Evolutionary conservation across 2,888 invertebrate species (phyloP).

Genomic region (Lypha dubia): DNA sequence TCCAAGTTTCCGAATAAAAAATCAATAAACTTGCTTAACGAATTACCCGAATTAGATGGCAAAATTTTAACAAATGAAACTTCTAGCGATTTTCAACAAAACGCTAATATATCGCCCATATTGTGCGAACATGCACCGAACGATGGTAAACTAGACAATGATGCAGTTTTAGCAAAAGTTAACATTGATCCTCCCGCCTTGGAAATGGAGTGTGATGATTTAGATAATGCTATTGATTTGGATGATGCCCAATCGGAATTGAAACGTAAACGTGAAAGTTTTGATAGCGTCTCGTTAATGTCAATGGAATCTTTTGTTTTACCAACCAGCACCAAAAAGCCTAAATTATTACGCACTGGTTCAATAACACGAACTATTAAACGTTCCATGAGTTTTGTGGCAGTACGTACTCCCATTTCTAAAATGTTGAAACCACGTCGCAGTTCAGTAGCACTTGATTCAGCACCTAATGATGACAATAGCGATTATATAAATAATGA

Average conservation of each 20-base stretch:
- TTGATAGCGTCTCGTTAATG: constrained; percentile 81
- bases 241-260: constrained; percentile 79
- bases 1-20: constrained; percentile 45
- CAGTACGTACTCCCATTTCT: constrained; percentile 78
- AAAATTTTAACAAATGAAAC: constrained; percentile 70
- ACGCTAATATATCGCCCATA: constrained; percentile 81
- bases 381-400: constrained; percentile 83
- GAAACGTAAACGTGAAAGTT: constrained; percentile 82
- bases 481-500: constrained; percentile 67
- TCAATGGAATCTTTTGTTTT: constrained; percentile 82
- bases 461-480: constrained; percentile 46
- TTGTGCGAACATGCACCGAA: constrained; percentile 68
- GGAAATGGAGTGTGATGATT: constrained; percentile 72
- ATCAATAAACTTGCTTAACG: constrained; percentile 15
- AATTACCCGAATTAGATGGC: constrained; percentile 66
- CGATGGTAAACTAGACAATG: background rate
- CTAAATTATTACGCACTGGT: constrained; percentile 82
- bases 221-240: constrained; percentile 75
- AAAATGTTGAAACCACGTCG: constrained; percentile 76
- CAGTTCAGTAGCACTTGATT: constrained; percentile 77
- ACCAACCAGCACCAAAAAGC: constrained; percentile 82
- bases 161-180: constrained; percentile 73
- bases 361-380: constrained; percentile 82
- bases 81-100: constrained; percentile 76
- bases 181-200: constrained; percentile 65